phyloP scores from a whole-genome alignment of 2,888 invertebrate genomes.

The Malthinus seriepunctatus region DNA sequence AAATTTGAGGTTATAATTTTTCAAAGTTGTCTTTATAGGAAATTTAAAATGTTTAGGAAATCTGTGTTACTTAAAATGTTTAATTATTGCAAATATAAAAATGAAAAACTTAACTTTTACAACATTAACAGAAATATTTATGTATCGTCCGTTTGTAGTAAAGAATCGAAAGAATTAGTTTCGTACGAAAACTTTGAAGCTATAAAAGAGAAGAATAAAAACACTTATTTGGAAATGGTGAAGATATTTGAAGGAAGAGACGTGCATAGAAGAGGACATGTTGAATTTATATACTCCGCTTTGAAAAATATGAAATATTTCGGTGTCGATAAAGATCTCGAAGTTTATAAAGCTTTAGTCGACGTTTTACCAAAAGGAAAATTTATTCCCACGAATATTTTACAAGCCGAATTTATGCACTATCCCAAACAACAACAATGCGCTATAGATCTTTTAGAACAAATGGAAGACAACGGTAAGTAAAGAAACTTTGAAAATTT shows the following conservation, averaged over 20 bases:
- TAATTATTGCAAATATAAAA: conserved; percentile 20
- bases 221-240: conserved; percentile 73
- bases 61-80: conserved; percentile 8
- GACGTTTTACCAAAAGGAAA: conserved; percentile 88
- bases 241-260: conserved; percentile 73
- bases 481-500: neutral
- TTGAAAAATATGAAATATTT: conserved; percentile 86
- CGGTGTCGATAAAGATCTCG: conserved; percentile 84
- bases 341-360: conserved; percentile 83
- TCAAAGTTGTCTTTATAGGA: too few species aligned
- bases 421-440: conserved; percentile 96
- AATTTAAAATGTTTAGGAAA: conserved; percentile 12
- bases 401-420: conserved; percentile 90
- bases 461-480: conserved; percentile 92
- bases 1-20: too few species aligned
- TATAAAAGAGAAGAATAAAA: conserved; percentile 63
- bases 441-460: conserved; percentile 84
- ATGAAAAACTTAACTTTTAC: conserved; percentile 2
- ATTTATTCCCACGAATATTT: conserved; percentile 79
- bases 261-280: conserved; percentile 78
- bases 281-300: conserved; percentile 93
- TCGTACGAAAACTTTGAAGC: conserved; percentile 57
- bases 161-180: conserved; percentile 27
- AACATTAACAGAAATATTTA: conserved; percentile 10
- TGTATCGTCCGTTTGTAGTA: neutral